Percentiles rank a stretch among this genome's conserved stretches.
Conservation (phyloP, 2,113 vertebrate species). For the Oxyura jamaicensis region DNA sequence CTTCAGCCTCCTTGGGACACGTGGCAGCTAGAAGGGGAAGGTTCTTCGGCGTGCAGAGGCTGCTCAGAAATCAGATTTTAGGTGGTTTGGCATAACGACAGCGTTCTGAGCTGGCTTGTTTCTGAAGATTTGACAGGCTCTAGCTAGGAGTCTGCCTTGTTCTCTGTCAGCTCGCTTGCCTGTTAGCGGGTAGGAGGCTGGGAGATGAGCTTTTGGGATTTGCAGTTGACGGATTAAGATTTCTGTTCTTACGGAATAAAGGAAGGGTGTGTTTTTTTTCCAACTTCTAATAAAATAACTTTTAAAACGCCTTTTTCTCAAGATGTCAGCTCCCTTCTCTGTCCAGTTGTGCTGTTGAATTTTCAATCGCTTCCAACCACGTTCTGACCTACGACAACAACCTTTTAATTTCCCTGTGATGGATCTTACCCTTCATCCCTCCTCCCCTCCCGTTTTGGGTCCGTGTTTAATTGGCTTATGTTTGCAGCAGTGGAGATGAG, state of each 20-base stretch:
- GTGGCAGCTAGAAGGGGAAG: neutral
- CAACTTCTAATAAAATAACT: neutral
- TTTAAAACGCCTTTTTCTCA: neutral
- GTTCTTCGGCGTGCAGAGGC: neutral
- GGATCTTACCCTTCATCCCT: neutral
- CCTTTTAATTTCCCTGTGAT: neutral
- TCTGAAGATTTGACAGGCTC: neutral
- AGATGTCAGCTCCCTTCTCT: neutral
- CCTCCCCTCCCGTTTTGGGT: neutral
- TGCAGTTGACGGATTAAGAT: neutral
- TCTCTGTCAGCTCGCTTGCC: neutral
- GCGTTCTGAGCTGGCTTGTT: neutral
- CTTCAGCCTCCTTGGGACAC: neutral
- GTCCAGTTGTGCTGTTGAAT: neutral
- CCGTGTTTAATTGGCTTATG: constrained; percentile 6
- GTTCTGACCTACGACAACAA: neutral
- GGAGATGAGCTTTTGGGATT: neutral
- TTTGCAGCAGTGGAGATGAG: neutral
- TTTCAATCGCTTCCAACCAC: neutral
- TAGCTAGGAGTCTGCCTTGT: neutral
- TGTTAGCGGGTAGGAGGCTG: neutral
- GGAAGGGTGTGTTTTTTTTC: neutral
- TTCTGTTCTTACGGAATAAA: neutral
- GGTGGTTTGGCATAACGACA: neutral
- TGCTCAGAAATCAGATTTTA: neutral